Evolutionary conservation across 2,797 vertebrate genomes (phyloP).

Genomic region (Anolis apletophallus): DNA sequence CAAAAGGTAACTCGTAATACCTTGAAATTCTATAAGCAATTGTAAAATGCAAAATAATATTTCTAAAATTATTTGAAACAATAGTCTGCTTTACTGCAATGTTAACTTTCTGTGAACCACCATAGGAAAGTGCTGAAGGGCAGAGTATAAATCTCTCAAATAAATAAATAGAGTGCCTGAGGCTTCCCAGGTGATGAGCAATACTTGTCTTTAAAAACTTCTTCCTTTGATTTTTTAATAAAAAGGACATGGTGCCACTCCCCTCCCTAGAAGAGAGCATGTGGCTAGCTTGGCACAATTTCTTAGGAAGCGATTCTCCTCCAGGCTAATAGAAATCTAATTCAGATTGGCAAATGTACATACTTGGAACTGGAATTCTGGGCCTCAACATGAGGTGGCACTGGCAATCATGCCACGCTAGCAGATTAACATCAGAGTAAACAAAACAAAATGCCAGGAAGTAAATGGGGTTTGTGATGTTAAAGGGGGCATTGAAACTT

Average conservation of each 20-base stretch:
- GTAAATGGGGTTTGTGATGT: slow-evolving; percentile 62
- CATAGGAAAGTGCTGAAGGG: neutral
- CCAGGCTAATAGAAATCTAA: slow-evolving; percentile 62
- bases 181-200: slow-evolving; percentile 2
- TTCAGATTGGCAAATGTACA: slow-evolving; percentile 57
- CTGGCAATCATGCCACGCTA: slow-evolving; percentile 63
- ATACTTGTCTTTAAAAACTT: slow-evolving; percentile 25
- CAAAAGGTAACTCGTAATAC: too few species aligned
- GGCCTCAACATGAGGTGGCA: slow-evolving; percentile 56
- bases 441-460: slow-evolving; percentile 66
- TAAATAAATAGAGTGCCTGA: neutral
- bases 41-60: neutral
- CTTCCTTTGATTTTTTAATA: neutral
- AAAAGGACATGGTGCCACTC: slow-evolving; percentile 45
- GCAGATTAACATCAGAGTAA: slow-evolving; percentile 59
- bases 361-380: slow-evolving; percentile 62
- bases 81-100: neutral
- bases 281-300: slow-evolving; percentile 69
- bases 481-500: slow-evolving; percentile 58
- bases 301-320: slow-evolving; percentile 64
- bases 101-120: neutral
- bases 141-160: neutral
- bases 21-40: neutral
- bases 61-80: neutral
- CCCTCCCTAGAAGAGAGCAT: slow-evolving; percentile 60